These are phyloP conservation scores for Eutolmus rufibarbis DNA, from an alignment of 2,888 invertebrate genomes.

Conservation along the genomic window DNA sequence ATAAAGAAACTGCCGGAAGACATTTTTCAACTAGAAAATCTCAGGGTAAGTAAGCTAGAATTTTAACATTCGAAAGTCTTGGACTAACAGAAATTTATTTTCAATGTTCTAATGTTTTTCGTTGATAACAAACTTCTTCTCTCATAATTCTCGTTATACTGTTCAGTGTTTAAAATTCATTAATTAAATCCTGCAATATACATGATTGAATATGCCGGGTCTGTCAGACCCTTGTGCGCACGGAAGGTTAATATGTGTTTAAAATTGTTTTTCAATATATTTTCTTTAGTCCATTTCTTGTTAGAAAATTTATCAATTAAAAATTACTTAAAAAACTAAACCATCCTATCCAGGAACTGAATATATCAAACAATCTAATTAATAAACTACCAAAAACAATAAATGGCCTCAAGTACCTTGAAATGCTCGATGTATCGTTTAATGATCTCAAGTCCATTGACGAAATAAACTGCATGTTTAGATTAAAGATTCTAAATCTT, in stretches of 20 bases:
- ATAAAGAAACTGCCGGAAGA: constrained; percentile 71
- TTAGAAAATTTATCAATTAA: neutral
- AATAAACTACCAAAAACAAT: constrained; percentile 74
- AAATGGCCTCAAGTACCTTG: constrained; percentile 69
- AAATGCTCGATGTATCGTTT: constrained; percentile 73
- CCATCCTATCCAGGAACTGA: constrained; percentile 68
- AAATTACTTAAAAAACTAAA: neutral
- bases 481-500: constrained; percentile 70
- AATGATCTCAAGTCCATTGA: constrained; percentile 69
- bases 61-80: neutral
- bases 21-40: constrained; percentile 70
- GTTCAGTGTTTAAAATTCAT: no score
- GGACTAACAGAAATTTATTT: neutral
- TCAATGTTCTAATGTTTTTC: neutral
- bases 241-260: neutral
- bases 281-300: neutral
- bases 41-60: constrained; percentile 66
- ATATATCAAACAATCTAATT: constrained; percentile 76
- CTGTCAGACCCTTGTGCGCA: no score
- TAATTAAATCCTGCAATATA: no score
- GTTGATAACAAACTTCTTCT: neutral
- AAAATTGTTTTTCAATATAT: neutral
- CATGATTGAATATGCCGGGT: no score
- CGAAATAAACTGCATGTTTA: constrained; percentile 62
- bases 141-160: no score